Conservation (phyloP, 2,888 invertebrate species). For the Cyclophora albipunctata region DNA sequence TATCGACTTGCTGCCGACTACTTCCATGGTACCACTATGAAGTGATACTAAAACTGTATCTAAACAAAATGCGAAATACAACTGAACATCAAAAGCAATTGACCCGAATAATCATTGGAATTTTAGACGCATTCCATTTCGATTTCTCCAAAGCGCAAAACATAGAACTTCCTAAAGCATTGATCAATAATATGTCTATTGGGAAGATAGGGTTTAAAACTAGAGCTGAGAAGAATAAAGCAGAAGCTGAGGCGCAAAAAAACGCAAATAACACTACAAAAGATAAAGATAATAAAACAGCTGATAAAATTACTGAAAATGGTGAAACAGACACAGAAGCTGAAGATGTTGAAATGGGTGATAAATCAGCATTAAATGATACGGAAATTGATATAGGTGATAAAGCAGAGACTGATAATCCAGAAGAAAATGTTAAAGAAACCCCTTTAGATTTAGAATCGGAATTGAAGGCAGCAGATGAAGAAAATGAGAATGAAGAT, state of each 20-base stretch:
- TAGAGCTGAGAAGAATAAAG: slow-evolving; percentile 24
- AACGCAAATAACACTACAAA: no score
- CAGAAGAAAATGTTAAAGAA: slow-evolving; percentile 26
- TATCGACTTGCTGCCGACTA: slow-evolving; percentile 83
- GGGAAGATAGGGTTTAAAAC: slow-evolving; percentile 21
- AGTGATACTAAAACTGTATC: slow-evolving; percentile 85
- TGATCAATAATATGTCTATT: slow-evolving; percentile 37
- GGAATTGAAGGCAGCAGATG: slow-evolving; percentile 53
- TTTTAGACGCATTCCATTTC: slow-evolving; percentile 94
- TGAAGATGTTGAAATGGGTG: slow-evolving; percentile 23
- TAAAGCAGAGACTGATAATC: slow-evolving; percentile 28
- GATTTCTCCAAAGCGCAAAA: slow-evolving; percentile 81
- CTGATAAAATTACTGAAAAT: slow-evolving; percentile 20
- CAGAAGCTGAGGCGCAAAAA: no score
- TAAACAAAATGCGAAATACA: slow-evolving; percentile 82
- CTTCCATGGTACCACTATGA: slow-evolving; percentile 95
- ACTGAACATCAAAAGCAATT: slow-evolving; percentile 88
- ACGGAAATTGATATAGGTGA: no score
- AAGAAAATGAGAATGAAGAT: slow-evolving; percentile 48
- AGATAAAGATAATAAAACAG: neutral
- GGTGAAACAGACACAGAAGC: slow-evolving; percentile 15
- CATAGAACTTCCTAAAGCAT: slow-evolving; percentile 50
- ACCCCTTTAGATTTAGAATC: slow-evolving; percentile 37
- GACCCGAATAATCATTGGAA: slow-evolving; percentile 83
- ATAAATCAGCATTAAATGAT: slow-evolving; percentile 25